Evolutionary conservation across 2,797 vertebrate genomes (phyloP), one percentile per base, ranked within the genome.

Genomic region (Otus scops): DNA sequence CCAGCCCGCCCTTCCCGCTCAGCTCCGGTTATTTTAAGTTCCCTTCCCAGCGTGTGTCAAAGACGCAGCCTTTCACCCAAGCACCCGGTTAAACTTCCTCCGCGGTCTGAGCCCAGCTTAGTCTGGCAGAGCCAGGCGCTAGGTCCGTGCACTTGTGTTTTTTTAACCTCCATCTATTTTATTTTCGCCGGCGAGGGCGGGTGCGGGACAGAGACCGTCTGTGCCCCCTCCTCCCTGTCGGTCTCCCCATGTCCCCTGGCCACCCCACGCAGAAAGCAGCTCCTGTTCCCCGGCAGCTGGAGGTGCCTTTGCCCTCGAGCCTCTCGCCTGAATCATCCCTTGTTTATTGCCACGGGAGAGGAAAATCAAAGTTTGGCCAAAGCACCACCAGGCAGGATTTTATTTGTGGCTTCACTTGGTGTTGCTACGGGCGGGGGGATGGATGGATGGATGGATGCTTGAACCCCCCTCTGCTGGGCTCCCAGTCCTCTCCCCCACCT

Each of bases 301-400:
- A 84, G 85, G 71, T 84, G 89, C 94, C 85, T 97, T 95, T 93
- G 92, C 96, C 95, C 95, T 97, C 90, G 24, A 97, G 89, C 92
- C 90, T 96, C 92, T 78, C 0, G 34, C 77, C 95, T 97, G 95
- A 96, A 95, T 97, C 97, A 97, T 92, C 91, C 73, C 91, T 90
- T 96, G 95, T 97, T 97, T 94, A 92, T 89, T 43, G 93, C 87
- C 22, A 1, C 0, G 3, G 24, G 32, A 69, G 74, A 71, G 80
- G 71, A 85, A 95, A 92, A 77, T 36, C 50, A 48, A 86, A 93
- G 60, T 57, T 89, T 93, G 95, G 92, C 93, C 9, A 1, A n/a
- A 64, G 51, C 50, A 39, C 15, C 41, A 3, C n/a, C 75, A 34
- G 90, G 36, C 17, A 0, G 50, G 81, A 11, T 48, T 70, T 83